Percentiles rank a stretch among this genome's conserved stretches.
These are phyloP conservation scores for Lampris incognitus DNA, from an alignment of 2,113 vertebrate species.

Conservation along the genomic window DNA sequence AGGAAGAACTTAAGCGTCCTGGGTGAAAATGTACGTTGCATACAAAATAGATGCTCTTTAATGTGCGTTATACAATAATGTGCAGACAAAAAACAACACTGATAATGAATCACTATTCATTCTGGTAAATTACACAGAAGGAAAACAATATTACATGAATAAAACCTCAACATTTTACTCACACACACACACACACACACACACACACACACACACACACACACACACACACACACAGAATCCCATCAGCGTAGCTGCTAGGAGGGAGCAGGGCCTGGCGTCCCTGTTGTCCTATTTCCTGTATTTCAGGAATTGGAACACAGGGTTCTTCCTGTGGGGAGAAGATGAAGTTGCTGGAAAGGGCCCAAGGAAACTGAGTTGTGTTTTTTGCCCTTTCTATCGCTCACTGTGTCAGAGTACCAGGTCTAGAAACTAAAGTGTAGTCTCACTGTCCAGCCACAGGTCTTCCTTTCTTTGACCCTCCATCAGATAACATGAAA, in stretches of 20 bases:
- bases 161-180: conserved; percentile 39
- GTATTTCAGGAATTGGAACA: not conserved
- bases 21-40: too few relatives aligned
- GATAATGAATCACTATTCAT: conserved; percentile 47
- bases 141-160: conserved; percentile 50
- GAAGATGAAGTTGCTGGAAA: not conserved
- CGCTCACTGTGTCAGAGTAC: not conserved
- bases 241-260: conserved; percentile 17
- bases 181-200: not conserved
- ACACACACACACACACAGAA: not conserved
- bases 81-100: conserved; percentile 41
- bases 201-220: not conserved
- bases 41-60: not conserved
- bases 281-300: conserved; percentile 3
- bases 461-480: too few relatives aligned
- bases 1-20: too few relatives aligned
- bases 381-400: not conserved
- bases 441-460: too few relatives aligned
- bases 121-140: conserved; percentile 56
- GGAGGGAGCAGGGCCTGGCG: conserved; percentile 6
- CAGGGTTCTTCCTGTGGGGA: not conserved
- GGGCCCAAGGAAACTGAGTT: not conserved
- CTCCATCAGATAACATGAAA: too few relatives aligned
- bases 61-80: conserved; percentile 43
- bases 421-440: too few relatives aligned